These are phyloP conservation scores for Arizona elegans DNA, from an alignment of 2,113 vertebrate species.

Conservation along the genomic window DNA sequence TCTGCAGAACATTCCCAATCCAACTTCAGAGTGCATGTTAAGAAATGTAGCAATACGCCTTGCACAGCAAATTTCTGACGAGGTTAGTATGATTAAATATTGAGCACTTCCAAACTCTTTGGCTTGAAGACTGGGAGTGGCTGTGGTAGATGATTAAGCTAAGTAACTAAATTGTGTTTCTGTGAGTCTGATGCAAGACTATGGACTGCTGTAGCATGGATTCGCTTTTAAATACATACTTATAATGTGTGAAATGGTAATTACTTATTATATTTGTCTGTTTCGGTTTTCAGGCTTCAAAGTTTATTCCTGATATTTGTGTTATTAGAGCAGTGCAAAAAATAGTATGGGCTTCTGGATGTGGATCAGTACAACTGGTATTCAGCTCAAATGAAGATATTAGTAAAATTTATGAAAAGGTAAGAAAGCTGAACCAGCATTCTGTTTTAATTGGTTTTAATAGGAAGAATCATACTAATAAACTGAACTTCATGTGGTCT, in stretches of 20 bases:
- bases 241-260: background rate
- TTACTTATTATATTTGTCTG: constrained; percentile 24
- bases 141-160: background rate
- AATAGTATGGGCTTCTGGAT: constrained; percentile 98
- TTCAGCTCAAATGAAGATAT: constrained; percentile 98
- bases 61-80: constrained; percentile 98
- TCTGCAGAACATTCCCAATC: constrained; percentile 98
- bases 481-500: background rate
- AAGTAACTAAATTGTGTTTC: background rate
- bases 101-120: background rate
- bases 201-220: background rate
- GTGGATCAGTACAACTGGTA: constrained; percentile 92
- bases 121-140: background rate
- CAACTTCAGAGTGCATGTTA: constrained; percentile 97
- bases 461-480: background rate
- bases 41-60: constrained; percentile 97
- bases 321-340: constrained; percentile 97
- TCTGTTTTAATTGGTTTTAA: background rate
- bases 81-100: constrained; percentile 75
- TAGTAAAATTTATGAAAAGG: constrained; percentile 98
- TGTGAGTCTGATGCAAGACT: background rate
- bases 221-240: background rate
- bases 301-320: constrained; percentile 98
- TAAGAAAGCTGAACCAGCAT: constrained; percentile 60
- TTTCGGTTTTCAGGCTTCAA: constrained; percentile 85